Evolutionary conservation across 2,797 vertebrate genomes (phyloP).

Genomic region (Nasua narica): DNA sequence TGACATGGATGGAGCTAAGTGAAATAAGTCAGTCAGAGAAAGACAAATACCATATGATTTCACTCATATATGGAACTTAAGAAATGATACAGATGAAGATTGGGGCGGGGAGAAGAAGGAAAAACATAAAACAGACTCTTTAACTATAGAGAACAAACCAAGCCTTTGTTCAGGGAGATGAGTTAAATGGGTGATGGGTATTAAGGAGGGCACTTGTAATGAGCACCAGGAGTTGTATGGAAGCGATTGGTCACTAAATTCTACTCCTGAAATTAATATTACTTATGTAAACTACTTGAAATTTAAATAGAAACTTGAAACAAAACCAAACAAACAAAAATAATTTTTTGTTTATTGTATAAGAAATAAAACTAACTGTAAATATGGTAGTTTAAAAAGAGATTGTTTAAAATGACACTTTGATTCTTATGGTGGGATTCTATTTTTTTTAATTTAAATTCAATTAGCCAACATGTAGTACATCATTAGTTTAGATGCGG

Average conservation of each 20-base stretch:
- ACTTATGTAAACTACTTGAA: neutral
- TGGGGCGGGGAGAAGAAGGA: neutral
- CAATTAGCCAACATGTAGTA: too few relatives aligned
- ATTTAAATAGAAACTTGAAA: neutral
- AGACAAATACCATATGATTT: neutral
- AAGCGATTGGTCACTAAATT: neutral
- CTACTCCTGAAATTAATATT: neutral
- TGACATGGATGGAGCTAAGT: neutral
- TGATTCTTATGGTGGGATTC: slow-evolving; percentile 75
- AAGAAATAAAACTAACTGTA: slow-evolving; percentile 65
- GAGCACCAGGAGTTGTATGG: neutral
- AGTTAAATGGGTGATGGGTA: neutral
- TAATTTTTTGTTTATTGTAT: slow-evolving; percentile 32
- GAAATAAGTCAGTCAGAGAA: neutral
- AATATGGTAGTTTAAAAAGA: slow-evolving; percentile 67
- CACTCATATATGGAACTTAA: neutral
- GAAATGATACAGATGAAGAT: neutral
- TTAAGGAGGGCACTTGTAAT: neutral
- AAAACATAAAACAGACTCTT: neutral
- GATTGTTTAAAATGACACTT: slow-evolving; percentile 75
- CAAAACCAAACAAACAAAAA: slow-evolving; percentile 11
- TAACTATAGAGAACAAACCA: neutral
- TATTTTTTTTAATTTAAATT: neutral
- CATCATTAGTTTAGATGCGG: too few relatives aligned
- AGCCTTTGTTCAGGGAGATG: neutral